Percentiles rank a stretch among this genome's conserved stretches.
Conservation (phyloP, 1,140 invertebrate species). For the Zaprionus nigranus region DNA sequence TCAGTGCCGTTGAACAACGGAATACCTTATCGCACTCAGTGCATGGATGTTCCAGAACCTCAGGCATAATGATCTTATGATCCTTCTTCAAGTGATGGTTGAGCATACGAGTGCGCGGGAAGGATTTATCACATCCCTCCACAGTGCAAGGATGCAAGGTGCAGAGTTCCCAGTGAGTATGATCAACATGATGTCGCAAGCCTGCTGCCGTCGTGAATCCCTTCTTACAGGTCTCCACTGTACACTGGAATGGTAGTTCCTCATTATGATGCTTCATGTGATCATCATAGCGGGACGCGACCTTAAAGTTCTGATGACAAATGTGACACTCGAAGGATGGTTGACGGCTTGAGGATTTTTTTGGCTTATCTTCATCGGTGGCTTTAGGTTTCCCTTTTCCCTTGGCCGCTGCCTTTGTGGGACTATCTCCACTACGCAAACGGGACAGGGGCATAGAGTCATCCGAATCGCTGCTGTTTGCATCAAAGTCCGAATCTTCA, state of each 20-base stretch:
- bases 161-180: slow-evolving; percentile 66
- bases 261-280: slow-evolving; percentile 81
- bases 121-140: slow-evolving; percentile 70
- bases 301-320: slow-evolving; percentile 76
- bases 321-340: slow-evolving; percentile 69
- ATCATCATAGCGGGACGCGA: slow-evolving; percentile 64
- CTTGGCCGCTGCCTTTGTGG: neutral
- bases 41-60: slow-evolving; percentile 55
- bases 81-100: slow-evolving; percentile 74
- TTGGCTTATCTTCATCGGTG: slow-evolving; percentile 39
- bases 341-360: slow-evolving; percentile 1
- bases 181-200: slow-evolving; percentile 70
- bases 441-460: slow-evolving; percentile 66
- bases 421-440: slow-evolving; percentile 23
- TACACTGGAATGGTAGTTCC: slow-evolving; percentile 72
- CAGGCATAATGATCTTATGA: slow-evolving; percentile 63
- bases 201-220: slow-evolving; percentile 74
- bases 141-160: slow-evolving; percentile 64
- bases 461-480: slow-evolving; percentile 65
- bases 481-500: slow-evolving; percentile 47
- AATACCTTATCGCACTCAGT: slow-evolving; percentile 77
- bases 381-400: slow-evolving; percentile 1
- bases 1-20: slow-evolving; percentile 75
- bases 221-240: slow-evolving; percentile 70
- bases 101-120: slow-evolving; percentile 60